Evolutionary conservation across 2,113 vertebrate species (phyloP).

Genomic region (Riparia riparia): DNA sequence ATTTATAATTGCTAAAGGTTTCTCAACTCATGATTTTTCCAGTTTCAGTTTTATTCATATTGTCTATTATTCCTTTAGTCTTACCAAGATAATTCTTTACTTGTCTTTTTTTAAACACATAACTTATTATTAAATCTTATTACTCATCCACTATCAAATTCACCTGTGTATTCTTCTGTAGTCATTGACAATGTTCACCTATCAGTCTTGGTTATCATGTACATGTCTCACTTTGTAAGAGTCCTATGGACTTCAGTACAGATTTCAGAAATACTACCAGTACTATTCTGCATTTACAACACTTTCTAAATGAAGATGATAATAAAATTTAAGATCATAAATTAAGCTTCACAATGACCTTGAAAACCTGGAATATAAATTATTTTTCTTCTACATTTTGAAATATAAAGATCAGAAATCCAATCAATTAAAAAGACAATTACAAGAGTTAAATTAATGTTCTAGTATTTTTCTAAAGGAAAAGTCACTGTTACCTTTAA

Average conservation of each 20-base stretch:
- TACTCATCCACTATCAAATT: neutral
- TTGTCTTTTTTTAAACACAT: neutral
- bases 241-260: neutral
- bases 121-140: neutral
- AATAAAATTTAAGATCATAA: neutral
- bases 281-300: neutral
- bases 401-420: neutral
- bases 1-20: neutral
- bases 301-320: neutral
- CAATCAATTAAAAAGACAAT: neutral
- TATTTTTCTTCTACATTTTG: neutral
- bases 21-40: neutral
- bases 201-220: neutral
- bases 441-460: neutral
- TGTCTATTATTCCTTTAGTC: neutral
- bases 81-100: neutral
- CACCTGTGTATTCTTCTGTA: neutral
- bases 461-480: neutral
- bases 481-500: neutral
- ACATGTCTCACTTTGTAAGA: neutral
- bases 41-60: neutral
- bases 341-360: neutral
- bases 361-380: conserved; percentile 1
- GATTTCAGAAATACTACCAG: neutral
- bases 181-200: neutral